These are phyloP conservation scores for Manis crassicaudata DNA, from an alignment of 2,797 vertebrate species.

Conservation along the genomic window DNA sequence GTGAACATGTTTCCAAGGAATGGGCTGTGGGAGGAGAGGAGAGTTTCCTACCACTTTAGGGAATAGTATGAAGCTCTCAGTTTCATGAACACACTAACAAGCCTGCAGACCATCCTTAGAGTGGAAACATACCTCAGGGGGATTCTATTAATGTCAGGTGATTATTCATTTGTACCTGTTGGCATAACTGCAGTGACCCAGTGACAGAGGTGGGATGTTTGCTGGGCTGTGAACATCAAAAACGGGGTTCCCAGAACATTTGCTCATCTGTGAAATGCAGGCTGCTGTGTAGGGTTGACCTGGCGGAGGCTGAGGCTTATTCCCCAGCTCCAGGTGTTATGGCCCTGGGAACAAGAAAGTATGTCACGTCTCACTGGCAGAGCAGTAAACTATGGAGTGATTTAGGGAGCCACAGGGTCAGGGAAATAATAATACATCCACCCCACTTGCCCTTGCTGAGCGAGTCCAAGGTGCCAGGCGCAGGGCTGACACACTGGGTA, in stretches of 20 bases:
- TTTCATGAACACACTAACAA: neutral
- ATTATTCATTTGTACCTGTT: neutral
- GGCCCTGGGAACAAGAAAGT: neutral
- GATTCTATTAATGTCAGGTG: neutral
- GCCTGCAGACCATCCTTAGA: neutral
- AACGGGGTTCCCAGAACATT: neutral
- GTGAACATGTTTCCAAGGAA: neutral
- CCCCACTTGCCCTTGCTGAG: neutral
- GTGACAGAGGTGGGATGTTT: neutral
- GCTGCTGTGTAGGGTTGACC: neutral
- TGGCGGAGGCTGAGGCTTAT: neutral
- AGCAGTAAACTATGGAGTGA: neutral
- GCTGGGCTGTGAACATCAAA: neutral
- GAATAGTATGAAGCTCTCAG: neutral
- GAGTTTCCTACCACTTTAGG: neutral
- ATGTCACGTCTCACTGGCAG: rapidly evolving
- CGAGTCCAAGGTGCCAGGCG: neutral
- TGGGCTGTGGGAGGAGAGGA: neutral
- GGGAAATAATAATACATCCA: rapidly evolving
- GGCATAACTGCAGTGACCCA: neutral
- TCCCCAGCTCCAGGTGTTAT: neutral
- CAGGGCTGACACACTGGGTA: neutral
- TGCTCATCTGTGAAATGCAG: neutral
- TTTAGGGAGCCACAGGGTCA: neutral
- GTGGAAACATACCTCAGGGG: no score